These are phyloP conservation scores for Piprites chloris DNA, from an alignment of 2,113 vertebrate species.

Conservation along the genomic window DNA sequence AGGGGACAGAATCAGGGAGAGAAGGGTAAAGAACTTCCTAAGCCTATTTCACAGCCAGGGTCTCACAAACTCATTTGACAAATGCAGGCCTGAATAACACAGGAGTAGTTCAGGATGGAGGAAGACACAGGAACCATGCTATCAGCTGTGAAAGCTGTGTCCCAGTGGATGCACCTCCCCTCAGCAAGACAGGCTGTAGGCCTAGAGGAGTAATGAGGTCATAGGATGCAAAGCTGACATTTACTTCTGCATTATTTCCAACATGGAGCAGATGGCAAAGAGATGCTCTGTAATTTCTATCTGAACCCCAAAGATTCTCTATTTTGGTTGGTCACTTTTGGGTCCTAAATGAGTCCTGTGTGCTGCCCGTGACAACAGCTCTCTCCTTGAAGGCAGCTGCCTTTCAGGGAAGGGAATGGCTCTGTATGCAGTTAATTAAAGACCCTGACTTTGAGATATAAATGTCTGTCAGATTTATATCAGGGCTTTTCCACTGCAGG, in stretches of 20 bases:
- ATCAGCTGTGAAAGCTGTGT: background rate
- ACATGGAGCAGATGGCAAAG: constrained; percentile 24
- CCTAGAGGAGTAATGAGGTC: background rate
- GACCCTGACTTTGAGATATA: background rate
- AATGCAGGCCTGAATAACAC: background rate
- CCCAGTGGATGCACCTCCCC: background rate
- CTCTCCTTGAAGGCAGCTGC: background rate
- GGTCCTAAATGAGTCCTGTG: background rate
- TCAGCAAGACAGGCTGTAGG: background rate
- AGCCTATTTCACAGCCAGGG: background rate
- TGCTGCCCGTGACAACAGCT: background rate
- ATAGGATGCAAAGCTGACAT: constrained; percentile 4
- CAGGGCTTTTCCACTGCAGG: background rate
- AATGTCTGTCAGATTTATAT: background rate
- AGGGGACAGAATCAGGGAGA: background rate
- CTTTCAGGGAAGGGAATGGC: background rate
- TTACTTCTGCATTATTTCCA: constrained; percentile 24
- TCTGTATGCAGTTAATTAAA: background rate
- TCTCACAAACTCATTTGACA: background rate
- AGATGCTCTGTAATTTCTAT: background rate
- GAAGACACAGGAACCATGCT: background rate
- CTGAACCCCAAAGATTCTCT: constrained; percentile 2
- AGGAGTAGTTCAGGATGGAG: background rate
- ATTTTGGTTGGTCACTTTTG: background rate
- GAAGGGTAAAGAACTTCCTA: background rate